Evolutionary conservation across 2,797 vertebrate genomes (phyloP).

Genomic region (Lagodon rhomboides): DNA sequence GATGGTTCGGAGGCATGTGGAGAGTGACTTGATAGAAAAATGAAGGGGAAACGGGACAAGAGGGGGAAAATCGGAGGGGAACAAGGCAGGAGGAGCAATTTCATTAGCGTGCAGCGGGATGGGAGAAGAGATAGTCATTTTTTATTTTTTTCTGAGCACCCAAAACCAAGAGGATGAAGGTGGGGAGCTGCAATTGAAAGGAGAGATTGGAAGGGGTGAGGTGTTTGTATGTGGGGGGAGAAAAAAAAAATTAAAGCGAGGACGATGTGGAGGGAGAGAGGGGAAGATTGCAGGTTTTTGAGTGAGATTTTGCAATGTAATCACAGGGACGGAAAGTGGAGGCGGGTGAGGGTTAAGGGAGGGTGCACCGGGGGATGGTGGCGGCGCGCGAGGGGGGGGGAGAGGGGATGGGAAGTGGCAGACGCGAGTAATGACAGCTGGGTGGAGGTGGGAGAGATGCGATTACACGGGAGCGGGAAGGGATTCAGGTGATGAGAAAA

Average conservation of each 20-base stretch:
- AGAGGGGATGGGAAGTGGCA: not conserved
- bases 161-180: constrained; percentile 18
- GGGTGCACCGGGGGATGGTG: not conserved
- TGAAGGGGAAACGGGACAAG: constrained; percentile 29
- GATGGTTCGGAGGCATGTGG: constrained; percentile 21
- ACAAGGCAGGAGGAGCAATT: constrained; percentile 53
- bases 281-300: constrained; percentile 51
- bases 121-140: constrained; percentile 39
- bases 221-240: constrained; percentile 14
- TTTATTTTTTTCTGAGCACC: constrained; percentile 37
- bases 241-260: constrained; percentile 30
- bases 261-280: constrained; percentile 13
- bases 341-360: not conserved
- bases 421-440: constrained; percentile 32
- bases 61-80: constrained; percentile 34
- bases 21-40: constrained; percentile 54
- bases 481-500: constrained; percentile 54
- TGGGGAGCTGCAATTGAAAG: constrained; percentile 11
- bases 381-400: not conserved
- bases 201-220: constrained; percentile 39
- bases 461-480: constrained; percentile 47
- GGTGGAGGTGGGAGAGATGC: constrained; percentile 33
- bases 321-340: constrained; percentile 42
- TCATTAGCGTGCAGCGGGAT: constrained; percentile 53
- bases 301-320: constrained; percentile 62